A percentile compares a stretch with the other conserved stretches of the same genome.
phyloP scores from a whole-genome alignment of 1,140 invertebrate species.

The Drosophila parvula region DNA sequence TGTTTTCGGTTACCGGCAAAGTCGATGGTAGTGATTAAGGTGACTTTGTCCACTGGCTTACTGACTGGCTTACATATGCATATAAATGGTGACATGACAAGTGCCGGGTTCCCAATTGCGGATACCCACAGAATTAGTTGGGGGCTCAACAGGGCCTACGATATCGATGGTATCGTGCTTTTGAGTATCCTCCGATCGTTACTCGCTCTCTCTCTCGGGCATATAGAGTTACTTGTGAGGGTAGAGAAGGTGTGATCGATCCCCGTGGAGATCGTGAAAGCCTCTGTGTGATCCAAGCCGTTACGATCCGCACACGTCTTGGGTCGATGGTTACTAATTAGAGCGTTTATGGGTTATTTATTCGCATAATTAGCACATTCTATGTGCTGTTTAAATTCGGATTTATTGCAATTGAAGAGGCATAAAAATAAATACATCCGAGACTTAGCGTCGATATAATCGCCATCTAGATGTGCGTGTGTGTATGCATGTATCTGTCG shows the following conservation, averaged over 20 bases:
- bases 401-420: slow-evolving; percentile 75
- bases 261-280: slow-evolving; percentile 9
- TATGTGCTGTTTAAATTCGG: slow-evolving; percentile 74
- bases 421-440: slow-evolving; percentile 60
- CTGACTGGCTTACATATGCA: slow-evolving; percentile 25
- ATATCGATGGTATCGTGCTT: slow-evolving; percentile 1
- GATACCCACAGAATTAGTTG: slow-evolving; percentile 14
- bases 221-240: not conserved
- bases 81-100: slow-evolving; percentile 4
- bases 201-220: no score
- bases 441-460: slow-evolving; percentile 36
- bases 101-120: slow-evolving; percentile 3
- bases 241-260: not conserved
- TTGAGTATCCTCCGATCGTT: slow-evolving; percentile 1
- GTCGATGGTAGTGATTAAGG: slow-evolving; percentile 31
- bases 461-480: not conserved
- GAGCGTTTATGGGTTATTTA: slow-evolving; percentile 78
- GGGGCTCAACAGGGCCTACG: slow-evolving; percentile 3
- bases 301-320: slow-evolving; percentile 58
- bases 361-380: slow-evolving; percentile 70
- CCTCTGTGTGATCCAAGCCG: slow-evolving; percentile 20
- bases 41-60: slow-evolving; percentile 30
- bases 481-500: not conserved
- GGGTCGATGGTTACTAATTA: slow-evolving; percentile 70
- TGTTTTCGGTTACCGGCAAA: slow-evolving; percentile 9